These are phyloP conservation scores for Mormoops blainvillei DNA, from an alignment of 2,113 vertebrate genomes.

Conservation along the genomic window DNA sequence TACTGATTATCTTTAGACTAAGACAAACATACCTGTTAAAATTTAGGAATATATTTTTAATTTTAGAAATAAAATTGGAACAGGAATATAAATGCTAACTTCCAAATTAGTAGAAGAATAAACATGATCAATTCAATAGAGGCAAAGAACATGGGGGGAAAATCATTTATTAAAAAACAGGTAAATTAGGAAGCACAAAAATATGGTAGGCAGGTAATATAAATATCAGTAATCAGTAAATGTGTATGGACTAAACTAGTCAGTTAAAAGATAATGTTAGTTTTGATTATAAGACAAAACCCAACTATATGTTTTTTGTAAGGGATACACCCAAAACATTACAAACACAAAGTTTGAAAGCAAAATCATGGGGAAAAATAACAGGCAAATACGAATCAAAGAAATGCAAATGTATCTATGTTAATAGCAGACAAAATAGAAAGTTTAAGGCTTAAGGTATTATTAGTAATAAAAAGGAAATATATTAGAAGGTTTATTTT, in stretches of 20 bases:
- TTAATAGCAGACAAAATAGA: slow-evolving; percentile 23
- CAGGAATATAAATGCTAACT: slow-evolving; percentile 18
- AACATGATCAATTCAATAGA: background rate
- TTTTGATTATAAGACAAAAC: slow-evolving; percentile 5
- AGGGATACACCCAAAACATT: background rate
- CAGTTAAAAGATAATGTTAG: background rate
- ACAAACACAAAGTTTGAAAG: background rate
- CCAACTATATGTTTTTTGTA: background rate
- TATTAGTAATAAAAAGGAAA: background rate
- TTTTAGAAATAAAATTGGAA: slow-evolving; percentile 26
- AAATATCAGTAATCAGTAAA: background rate
- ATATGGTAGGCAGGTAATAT: background rate
- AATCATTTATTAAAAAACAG: background rate
- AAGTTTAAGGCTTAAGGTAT: background rate
- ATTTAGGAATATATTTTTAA: background rate
- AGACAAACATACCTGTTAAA: background rate
- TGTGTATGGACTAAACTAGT: background rate
- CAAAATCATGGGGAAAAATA: background rate
- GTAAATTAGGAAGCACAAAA: background rate
- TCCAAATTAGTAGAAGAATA: slow-evolving; percentile 6
- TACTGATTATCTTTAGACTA: background rate
- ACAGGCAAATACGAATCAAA: background rate
- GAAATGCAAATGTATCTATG: background rate
- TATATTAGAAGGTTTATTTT: background rate
- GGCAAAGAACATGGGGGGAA: background rate